Evolutionary conservation across 2,888 invertebrate genomes (phyloP).

Genomic region (Tipula confusa): DNA sequence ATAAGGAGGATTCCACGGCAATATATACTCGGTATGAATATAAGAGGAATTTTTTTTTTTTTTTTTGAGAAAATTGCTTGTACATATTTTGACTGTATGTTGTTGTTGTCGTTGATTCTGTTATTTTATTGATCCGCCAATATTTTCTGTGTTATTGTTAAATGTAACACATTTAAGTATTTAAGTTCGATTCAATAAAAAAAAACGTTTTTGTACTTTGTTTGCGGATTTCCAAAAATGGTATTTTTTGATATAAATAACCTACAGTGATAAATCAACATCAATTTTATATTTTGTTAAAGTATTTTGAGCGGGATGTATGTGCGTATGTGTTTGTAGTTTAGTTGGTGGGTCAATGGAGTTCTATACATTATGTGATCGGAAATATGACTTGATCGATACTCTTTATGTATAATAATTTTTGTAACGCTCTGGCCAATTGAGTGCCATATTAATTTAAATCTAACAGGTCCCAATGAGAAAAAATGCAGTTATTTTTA

Average conservation of each 20-base stretch:
- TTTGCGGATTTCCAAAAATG: constrained; percentile 4
- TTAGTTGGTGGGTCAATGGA: background rate
- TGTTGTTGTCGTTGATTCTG: background rate
- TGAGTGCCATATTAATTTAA: too few relatives aligned
- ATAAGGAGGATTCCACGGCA: background rate
- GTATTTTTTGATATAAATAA: background rate
- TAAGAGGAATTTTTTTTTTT: background rate
- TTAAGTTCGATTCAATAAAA: background rate
- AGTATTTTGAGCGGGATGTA: background rate
- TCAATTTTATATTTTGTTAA: background rate
- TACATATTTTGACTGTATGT: too few relatives aligned
- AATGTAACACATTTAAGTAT: constrained; percentile 25
- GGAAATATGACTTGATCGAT: background rate
- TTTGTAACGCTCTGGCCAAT: too few relatives aligned
- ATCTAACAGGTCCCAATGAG: too few relatives aligned
- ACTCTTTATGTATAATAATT: too few relatives aligned
- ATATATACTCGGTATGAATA: background rate
- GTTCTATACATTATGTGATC: background rate
- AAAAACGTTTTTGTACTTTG: background rate
- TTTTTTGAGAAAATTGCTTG: constrained; percentile 8
- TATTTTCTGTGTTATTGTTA: background rate
- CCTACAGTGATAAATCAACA: background rate
- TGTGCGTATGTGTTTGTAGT: background rate
- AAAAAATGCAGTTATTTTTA: too few relatives aligned
- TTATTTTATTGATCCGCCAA: constrained; percentile 6